phyloP scores from a whole-genome alignment of 2,888 invertebrate genomes.

The Hydraecia micacea region DNA sequence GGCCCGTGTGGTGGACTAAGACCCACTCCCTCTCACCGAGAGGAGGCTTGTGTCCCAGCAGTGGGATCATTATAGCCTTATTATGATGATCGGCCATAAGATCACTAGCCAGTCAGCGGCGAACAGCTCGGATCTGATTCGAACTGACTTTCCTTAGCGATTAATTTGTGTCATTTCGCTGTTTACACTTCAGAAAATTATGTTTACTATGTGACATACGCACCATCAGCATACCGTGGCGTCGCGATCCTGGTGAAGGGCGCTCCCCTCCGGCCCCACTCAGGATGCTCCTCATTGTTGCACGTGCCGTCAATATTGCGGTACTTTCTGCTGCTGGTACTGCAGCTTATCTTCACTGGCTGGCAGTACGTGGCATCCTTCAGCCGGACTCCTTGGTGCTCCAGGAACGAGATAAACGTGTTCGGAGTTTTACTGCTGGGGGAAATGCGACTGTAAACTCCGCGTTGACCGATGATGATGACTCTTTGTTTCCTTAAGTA shows the following conservation, averaged over 20 bases:
- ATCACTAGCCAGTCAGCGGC: neutral
- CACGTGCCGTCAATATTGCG: conserved; percentile 94
- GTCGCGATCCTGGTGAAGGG: conserved; percentile 90
- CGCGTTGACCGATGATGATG: neutral
- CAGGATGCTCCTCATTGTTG: conserved; percentile 93
- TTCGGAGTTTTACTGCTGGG: conserved; percentile 84
- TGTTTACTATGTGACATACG: conserved; percentile 30
- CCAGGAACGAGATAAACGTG: conserved; percentile 86
- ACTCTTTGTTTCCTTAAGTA: too few species aligned
- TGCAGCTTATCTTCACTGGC: conserved; percentile 75
- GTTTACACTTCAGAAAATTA: neutral
- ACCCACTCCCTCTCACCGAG: neutral
- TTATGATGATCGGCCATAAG: neutral
- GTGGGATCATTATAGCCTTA: neutral
- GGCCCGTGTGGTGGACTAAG: too few species aligned
- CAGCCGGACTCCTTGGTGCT: conserved; percentile 79
- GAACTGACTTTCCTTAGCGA: neutral
- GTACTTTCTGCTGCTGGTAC: conserved; percentile 85
- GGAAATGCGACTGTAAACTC: conserved; percentile 44
- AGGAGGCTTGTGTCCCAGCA: neutral
- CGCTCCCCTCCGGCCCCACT: conserved; percentile 91
- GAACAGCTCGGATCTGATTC: neutral
- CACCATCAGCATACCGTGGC: conserved; percentile 92
- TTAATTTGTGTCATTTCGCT: neutral
- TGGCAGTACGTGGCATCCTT: conserved; percentile 77